These are phyloP conservation scores for Brachycybe producta DNA, from an alignment of 2,888 invertebrate species.

Conservation along the genomic window DNA sequence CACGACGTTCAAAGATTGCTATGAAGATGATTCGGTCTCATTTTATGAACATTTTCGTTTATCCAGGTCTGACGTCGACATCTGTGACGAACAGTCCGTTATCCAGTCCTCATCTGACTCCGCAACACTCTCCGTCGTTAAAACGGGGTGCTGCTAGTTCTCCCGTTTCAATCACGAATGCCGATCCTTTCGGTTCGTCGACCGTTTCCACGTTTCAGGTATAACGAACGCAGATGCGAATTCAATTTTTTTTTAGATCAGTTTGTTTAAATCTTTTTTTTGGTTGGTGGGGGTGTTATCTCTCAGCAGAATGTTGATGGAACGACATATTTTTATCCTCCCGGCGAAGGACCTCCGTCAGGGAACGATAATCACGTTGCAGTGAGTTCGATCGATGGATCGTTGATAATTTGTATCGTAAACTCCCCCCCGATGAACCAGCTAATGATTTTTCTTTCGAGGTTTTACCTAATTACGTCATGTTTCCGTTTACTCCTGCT, in stretches of 20 bases:
- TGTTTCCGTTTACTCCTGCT: conserved; percentile 33
- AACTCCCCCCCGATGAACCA: too few relatives aligned
- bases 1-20: too few relatives aligned
- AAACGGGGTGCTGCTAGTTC: conserved; percentile 21
- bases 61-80: conserved; percentile 7
- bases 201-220: conserved; percentile 6
- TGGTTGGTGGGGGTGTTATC: too few relatives aligned
- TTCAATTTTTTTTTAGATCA: too few relatives aligned
- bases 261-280: too few relatives aligned
- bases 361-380: conserved; percentile 24
- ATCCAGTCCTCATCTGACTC: conserved; percentile 22
- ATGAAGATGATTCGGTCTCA: background rate
- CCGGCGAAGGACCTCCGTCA: conserved; percentile 30
- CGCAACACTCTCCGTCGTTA: conserved; percentile 23
- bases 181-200: conserved; percentile 9
- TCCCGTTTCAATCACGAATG: conserved; percentile 15
- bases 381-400: conserved; percentile 32
- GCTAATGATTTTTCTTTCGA: background rate
- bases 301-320: conserved; percentile 49
- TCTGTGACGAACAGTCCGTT: conserved; percentile 16
- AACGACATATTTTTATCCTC: conserved; percentile 77
- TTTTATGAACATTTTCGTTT: too few relatives aligned
- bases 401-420: too few relatives aligned
- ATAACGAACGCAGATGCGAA: too few relatives aligned
- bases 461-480: conserved; percentile 32